Percentiles rank a stretch among this genome's conserved stretches.
These are phyloP conservation scores for Oscheius sp. DNA, from an alignment of 1,140 invertebrate species.

Conservation along the genomic window DNA sequence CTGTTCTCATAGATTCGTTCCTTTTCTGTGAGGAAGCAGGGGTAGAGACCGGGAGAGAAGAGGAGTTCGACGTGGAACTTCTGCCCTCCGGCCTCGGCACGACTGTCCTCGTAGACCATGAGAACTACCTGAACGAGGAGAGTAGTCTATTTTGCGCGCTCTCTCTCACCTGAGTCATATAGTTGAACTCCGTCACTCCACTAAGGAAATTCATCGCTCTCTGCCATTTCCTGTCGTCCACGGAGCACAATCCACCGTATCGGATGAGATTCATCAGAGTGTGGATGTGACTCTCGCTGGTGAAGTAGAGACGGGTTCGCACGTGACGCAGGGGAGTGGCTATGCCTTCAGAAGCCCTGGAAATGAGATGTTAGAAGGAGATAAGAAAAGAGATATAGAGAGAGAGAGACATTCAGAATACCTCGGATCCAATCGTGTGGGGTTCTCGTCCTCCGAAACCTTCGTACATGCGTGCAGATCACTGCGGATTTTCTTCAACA, in stretches of 20 bases:
- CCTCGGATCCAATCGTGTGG: slow-evolving; percentile 91
- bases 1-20: slow-evolving; percentile 53
- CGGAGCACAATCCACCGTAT: slow-evolving; percentile 77
- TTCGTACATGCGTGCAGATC: slow-evolving; percentile 74
- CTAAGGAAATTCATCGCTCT: slow-evolving; percentile 96
- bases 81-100: slow-evolving; percentile 46
- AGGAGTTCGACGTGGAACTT: slow-evolving; percentile 59
- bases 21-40: slow-evolving; percentile 59
- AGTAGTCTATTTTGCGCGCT: not conserved
- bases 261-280: slow-evolving; percentile 90
- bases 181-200: slow-evolving; percentile 95
- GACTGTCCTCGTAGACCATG: slow-evolving; percentile 59
- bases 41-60: slow-evolving; percentile 58
- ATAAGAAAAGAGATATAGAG: not conserved
- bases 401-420: slow-evolving; percentile 2
- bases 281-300: slow-evolving; percentile 98
- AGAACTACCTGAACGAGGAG: slow-evolving; percentile 62
- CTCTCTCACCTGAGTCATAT: slow-evolving; percentile 84
- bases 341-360: slow-evolving; percentile 79
- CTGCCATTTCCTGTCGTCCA: slow-evolving; percentile 92
- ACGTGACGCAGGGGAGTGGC: slow-evolving; percentile 95
- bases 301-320: slow-evolving; percentile 93
- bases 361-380: not conserved
- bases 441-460: slow-evolving; percentile 71
- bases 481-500: slow-evolving; percentile 90